Evolutionary conservation across 2,113 vertebrate genomes (phyloP), one percentile per base, ranked within the genome.

Genomic region (Solea senegalensis): DNA sequence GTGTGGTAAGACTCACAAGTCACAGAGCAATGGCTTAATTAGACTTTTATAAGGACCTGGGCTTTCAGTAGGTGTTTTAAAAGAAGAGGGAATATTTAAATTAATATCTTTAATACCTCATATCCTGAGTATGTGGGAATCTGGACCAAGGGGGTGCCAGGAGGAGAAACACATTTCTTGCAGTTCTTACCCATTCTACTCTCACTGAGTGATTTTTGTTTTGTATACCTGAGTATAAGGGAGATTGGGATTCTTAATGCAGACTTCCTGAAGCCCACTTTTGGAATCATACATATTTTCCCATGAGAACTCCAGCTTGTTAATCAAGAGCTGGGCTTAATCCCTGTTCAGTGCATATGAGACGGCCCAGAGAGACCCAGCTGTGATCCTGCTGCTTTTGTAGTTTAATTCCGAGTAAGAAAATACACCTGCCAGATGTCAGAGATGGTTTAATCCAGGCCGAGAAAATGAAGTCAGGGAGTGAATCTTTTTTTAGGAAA

Each of bases 61-160:
- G 27, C 64, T 72, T 61, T 79, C 70, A 67, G 80, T 73, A 77
- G 81, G 76, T 81, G 82, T 82, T 74, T 49, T 69, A 80, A 61
- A 63, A 72, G 58, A 79, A 58, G 61, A 84, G 52, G 63, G 11
- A 10, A 50, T 44, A 70, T 63, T 81, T 81, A 76, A 67, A 80
- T 86, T 69, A 76, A 78, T 74, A 56, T 71, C 48, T 76, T 87
- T 83, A 87, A 91, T 86, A 75, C 76, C 75, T 90, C 86, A 93
- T 91, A 91, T 91, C 86, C 87, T 89, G 80, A 89, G 69, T 75
- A 60, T 80, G 72, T 43, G 56, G 66, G 70, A 43, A 28, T 76
- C 57, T 58, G 72, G 53, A 69, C 14, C 46, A 28, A 27, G 21
- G 27, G 34, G 48, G 51, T 46, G 70, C 72, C 55, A 60, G 16